Evolutionary conservation across 2,888 invertebrate species (phyloP).

Genomic region (Parnassius glacialis): DNA sequence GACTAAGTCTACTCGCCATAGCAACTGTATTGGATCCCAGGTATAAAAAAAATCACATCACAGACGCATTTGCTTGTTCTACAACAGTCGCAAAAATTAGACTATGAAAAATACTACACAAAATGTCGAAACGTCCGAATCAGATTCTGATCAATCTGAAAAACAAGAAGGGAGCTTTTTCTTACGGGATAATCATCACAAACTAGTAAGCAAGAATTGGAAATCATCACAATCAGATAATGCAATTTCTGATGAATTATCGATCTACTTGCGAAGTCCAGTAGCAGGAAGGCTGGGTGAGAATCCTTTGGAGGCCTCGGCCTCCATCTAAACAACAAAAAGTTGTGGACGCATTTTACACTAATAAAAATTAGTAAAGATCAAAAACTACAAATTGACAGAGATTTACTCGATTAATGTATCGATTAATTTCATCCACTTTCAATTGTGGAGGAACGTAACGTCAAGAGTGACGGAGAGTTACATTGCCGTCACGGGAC

Average conservation of each 20-base stretch:
- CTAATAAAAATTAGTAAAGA: too few species aligned
- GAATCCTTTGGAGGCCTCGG: neutral
- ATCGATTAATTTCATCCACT: too few species aligned
- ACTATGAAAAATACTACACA: neutral
- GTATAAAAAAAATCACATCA: neutral
- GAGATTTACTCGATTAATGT: too few species aligned
- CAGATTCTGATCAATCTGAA: neutral
- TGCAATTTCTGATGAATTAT: constrained; percentile 34
- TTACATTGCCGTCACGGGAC: too few species aligned
- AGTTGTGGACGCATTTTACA: too few species aligned
- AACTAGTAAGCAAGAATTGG: constrained; percentile 5
- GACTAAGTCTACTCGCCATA: neutral
- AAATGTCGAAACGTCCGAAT: neutral
- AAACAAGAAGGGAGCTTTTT: neutral
- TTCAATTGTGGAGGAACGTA: too few species aligned
- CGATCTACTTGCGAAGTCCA: constrained; percentile 10
- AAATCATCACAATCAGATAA: neutral
- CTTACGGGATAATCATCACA: constrained; percentile 2
- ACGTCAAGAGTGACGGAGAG: too few species aligned
- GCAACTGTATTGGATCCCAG: neutral
- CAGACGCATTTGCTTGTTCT: neutral
- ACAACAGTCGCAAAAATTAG: neutral
- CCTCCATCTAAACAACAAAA: too few species aligned
- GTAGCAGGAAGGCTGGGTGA: neutral
- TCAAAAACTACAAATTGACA: too few species aligned